Evolutionary conservation across 2,888 invertebrate genomes (phyloP).

Genomic region (Melipona bicolor): DNA sequence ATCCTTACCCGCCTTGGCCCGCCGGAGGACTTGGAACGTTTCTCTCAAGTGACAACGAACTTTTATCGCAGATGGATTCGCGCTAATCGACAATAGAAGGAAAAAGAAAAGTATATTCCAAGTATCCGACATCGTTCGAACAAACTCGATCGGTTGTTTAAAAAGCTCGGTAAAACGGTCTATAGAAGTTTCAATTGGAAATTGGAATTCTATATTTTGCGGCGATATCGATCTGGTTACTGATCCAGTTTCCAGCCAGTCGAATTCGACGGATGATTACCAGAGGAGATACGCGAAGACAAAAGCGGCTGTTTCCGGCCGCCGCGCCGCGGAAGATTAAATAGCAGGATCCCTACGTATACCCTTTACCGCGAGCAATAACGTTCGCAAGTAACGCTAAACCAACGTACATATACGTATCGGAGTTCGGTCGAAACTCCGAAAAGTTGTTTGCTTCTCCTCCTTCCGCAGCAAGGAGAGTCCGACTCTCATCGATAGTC

Average conservation of each 20-base stretch:
- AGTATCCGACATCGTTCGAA: background rate
- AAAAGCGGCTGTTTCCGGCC: conserved; percentile 4
- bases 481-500: conserved; percentile 63
- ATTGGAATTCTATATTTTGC: conserved; percentile 15
- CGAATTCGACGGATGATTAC: conserved; percentile 11
- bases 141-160: background rate
- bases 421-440: conserved; percentile 45
- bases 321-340: conserved; percentile 27
- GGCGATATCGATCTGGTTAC: background rate
- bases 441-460: conserved; percentile 43
- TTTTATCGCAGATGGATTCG: conserved; percentile 35
- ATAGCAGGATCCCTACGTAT: conserved; percentile 22
- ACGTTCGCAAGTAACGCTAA: conserved; percentile 30
- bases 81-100: conserved; percentile 42
- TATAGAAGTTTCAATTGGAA: background rate
- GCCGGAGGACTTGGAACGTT: conserved; percentile 46
- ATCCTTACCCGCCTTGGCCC: conserved; percentile 19
- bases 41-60: conserved; percentile 26
- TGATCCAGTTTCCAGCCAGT: conserved; percentile 7
- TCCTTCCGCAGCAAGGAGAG: background rate
- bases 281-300: conserved; percentile 13
- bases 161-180: background rate
- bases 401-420: conserved; percentile 25
- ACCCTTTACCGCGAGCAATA: conserved; percentile 44
- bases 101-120: too few relatives aligned